These are phyloP conservation scores for Leptopterna dolabrata DNA, from an alignment of 2,888 invertebrate genomes.

Conservation along the genomic window DNA sequence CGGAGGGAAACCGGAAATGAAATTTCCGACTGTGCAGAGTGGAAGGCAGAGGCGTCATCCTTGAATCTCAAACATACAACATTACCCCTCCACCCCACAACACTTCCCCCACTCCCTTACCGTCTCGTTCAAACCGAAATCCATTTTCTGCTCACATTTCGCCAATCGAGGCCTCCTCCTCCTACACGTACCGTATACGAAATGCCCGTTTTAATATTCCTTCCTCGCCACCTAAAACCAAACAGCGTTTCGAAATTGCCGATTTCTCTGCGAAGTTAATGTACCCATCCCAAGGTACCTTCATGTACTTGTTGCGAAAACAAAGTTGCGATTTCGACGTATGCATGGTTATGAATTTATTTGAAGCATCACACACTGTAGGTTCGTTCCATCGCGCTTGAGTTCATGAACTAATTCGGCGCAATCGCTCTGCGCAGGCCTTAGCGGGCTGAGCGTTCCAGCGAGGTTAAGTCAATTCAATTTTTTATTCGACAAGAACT, in stretches of 20 bases:
- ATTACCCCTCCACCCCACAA: not conserved
- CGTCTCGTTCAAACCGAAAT: not conserved
- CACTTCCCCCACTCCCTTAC: not conserved
- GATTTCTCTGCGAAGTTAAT: not conserved
- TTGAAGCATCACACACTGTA: too few species aligned
- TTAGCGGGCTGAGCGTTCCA: too few species aligned
- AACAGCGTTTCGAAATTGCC: not conserved
- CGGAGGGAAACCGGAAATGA: not conserved
- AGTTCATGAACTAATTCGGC: too few species aligned
- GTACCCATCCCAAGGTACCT: too few species aligned
- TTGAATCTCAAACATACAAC: not conserved
- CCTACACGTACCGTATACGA: not conserved
- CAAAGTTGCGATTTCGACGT: not conserved
- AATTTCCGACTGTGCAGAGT: not conserved
- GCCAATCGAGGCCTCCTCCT: not conserved
- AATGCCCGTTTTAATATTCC: not conserved
- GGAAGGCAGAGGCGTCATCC: not conserved
- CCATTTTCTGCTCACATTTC: not conserved
- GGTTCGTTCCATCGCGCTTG: too few species aligned
- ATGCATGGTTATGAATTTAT: too few species aligned
- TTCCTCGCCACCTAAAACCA: not conserved
- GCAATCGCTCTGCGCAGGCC: too few species aligned
- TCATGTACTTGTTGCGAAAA: not conserved
- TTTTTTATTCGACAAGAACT: too few species aligned
- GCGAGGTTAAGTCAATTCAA: too few species aligned